phyloP scores from a whole-genome alignment of 2,113 vertebrate genomes.

The Leptosomus discolor region DNA sequence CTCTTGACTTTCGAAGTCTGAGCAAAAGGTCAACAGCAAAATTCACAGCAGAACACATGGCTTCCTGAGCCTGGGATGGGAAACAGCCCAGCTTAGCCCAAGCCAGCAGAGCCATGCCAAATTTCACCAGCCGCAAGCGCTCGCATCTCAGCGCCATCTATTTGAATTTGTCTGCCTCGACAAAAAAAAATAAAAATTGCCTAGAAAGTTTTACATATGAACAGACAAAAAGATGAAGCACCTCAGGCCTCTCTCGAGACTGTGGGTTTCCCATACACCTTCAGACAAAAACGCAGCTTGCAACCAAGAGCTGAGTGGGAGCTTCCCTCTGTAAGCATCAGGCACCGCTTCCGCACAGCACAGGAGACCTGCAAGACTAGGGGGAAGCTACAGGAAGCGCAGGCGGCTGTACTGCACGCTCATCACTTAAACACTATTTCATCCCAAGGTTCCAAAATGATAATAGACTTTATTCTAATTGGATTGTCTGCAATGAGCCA shows the following conservation, averaged over 20 bases:
- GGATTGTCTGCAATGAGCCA: constrained; percentile 85
- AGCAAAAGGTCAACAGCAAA: neutral
- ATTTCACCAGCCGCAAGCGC: accelerated
- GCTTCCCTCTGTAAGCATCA: neutral
- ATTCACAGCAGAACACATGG: neutral
- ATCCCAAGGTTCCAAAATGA: constrained; percentile 81
- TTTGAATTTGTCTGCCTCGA: neutral
- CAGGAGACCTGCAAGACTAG: neutral
- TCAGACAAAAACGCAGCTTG: neutral
- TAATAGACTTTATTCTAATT: constrained; percentile 85
- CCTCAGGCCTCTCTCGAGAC: neutral
- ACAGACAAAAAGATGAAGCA: neutral
- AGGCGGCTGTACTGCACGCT: constrained; percentile 25
- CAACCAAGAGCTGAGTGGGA: neutral
- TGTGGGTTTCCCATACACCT: neutral
- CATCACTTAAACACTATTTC: constrained; percentile 70
- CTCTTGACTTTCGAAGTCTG: neutral
- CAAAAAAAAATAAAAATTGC: neutral
- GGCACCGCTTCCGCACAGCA: neutral
- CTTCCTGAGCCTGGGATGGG: neutral
- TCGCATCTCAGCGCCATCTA: neutral
- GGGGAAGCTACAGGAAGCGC: neutral
- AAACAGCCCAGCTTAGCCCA: neutral
- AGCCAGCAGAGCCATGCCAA: neutral
- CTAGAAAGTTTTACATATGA: neutral